Conservation (phyloP, 1,140 invertebrate species). For the Hycleus cichorii region DNA sequence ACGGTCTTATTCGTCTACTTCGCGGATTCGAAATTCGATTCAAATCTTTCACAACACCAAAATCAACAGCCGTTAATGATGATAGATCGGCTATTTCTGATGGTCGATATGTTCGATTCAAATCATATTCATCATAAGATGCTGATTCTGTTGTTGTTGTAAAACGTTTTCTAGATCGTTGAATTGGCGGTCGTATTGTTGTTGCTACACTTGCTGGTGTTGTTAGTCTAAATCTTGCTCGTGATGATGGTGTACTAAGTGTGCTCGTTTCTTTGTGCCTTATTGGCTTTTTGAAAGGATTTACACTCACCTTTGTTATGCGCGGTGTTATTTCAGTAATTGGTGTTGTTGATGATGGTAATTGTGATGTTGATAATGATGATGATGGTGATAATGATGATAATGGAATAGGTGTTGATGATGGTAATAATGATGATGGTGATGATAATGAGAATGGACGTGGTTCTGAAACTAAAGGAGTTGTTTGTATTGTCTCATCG, state of each 20-base stretch:
- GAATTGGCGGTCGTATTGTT: neutral
- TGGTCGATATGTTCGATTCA: conserved; percentile 25
- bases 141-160: conserved; percentile 5
- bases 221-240: conserved; percentile 15
- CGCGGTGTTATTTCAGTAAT: conserved; percentile 40
- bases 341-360: conserved; percentile 33
- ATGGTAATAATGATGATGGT: conserved; percentile 38
- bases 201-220: neutral
- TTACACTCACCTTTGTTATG: conserved; percentile 36
- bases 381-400: conserved; percentile 39
- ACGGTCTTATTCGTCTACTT: conserved; percentile 19
- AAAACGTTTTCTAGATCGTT: conserved; percentile 3
- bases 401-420: conserved; percentile 30
- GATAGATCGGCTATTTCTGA: conserved; percentile 38
- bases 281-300: conserved; percentile 20
- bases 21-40: conserved; percentile 4
- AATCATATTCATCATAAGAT: conserved; percentile 12
- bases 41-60: conserved; percentile 18
- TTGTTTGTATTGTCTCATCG: conserved; percentile 1
- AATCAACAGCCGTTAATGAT: conserved; percentile 39
- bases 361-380: conserved; percentile 38
- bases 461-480: conserved; percentile 34
- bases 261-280: conserved; percentile 36
- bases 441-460: conserved; percentile 39
- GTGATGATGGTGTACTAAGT: conserved; percentile 20